phyloP scores from a whole-genome alignment of 2,113 vertebrate species.

The Garra rufa region DNA sequence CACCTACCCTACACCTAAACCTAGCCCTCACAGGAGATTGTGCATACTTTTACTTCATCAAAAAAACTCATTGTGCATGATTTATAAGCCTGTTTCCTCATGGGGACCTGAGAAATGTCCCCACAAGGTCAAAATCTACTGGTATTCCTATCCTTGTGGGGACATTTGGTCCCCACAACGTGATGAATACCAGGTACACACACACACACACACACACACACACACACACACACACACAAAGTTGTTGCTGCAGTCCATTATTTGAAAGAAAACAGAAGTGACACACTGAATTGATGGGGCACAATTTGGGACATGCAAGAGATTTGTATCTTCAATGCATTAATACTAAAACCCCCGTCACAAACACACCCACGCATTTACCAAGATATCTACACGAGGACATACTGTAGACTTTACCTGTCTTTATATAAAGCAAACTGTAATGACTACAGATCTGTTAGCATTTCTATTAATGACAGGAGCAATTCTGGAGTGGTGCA shows the following conservation, averaged over 20 bases:
- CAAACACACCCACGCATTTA: neutral
- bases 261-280: conserved; percentile 71
- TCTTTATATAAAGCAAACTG: neutral
- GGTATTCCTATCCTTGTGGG: too few relatives aligned
- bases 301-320: conserved; percentile 38
- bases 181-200: too few relatives aligned
- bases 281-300: conserved; percentile 66
- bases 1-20: too few relatives aligned
- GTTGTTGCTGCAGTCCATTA: conserved; percentile 53
- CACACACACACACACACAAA: conserved; percentile 34
- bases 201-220: conserved; percentile 28
- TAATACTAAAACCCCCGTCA: neutral
- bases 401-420: neutral
- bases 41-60: too few relatives aligned
- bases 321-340: conserved; percentile 10
- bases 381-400: neutral
- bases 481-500: neutral
- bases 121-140: too few relatives aligned
- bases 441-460: neutral
- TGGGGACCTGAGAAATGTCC: too few relatives aligned
- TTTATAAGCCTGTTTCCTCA: too few relatives aligned
- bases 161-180: too few relatives aligned
- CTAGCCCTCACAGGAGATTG: too few relatives aligned
- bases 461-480: neutral
- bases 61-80: too few relatives aligned